Evolutionary conservation across 2,888 invertebrate genomes (phyloP).

Genomic region (Drosophila quasianomalipes): DNA sequence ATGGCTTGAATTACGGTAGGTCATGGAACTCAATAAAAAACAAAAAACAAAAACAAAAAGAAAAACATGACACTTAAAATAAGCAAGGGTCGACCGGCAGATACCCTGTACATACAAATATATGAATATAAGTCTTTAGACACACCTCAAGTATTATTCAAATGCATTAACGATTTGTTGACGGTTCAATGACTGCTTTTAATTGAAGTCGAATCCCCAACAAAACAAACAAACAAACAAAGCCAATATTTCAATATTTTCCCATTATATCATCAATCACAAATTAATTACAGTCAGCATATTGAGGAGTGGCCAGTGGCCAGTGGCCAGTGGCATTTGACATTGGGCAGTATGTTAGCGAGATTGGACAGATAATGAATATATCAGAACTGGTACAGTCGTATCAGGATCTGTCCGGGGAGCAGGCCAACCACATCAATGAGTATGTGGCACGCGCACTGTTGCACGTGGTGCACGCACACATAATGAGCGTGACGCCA

Average conservation of each 20-base stretch:
- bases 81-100: neutral
- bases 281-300: neutral
- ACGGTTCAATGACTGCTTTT: neutral
- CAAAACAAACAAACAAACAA: neutral
- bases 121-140: neutral
- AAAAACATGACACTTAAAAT: neutral
- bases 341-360: slow-evolving; percentile 8
- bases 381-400: slow-evolving; percentile 56
- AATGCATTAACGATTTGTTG: neutral
- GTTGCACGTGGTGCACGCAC: slow-evolving; percentile 65
- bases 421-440: slow-evolving; percentile 64
- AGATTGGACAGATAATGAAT: slow-evolving; percentile 57
- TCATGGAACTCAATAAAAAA: slow-evolving; percentile 5
- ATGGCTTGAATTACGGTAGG: slow-evolving; percentile 13
- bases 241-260: neutral
- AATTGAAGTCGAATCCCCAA: neutral
- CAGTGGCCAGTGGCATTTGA: neutral
- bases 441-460: slow-evolving; percentile 68
- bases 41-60: neutral
- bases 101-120: neutral
- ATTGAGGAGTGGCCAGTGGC: neutral
- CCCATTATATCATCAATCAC: slow-evolving; percentile 1
- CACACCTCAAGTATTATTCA: neutral
- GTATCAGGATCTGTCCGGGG: slow-evolving; percentile 62
- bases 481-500: slow-evolving; percentile 63